phyloP scores from a whole-genome alignment of 2,113 vertebrate genomes.

The Percopsis transmontana region DNA sequence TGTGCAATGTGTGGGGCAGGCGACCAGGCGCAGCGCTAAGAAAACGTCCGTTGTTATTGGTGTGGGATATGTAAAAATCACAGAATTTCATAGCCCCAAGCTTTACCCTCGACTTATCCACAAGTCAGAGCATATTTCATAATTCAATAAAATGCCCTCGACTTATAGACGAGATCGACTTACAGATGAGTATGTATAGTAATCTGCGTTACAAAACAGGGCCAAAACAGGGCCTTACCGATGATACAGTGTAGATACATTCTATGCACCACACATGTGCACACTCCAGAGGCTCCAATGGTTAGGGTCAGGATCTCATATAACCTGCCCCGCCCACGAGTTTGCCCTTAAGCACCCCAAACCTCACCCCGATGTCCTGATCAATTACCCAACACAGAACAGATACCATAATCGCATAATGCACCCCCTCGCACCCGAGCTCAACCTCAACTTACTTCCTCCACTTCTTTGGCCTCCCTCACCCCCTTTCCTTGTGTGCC shows the following conservation, averaged over 20 bases:
- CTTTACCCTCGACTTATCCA: too few species aligned
- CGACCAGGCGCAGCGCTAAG: too few species aligned
- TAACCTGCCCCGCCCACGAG: constrained; percentile 34
- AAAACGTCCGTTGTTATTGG: too few species aligned
- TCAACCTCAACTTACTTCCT: neutral
- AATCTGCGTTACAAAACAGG: too few species aligned
- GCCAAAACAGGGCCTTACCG: too few species aligned
- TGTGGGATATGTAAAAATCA: too few species aligned
- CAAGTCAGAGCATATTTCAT: too few species aligned
- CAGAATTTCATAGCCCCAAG: too few species aligned
- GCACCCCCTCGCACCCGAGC: neutral
- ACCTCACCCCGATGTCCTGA: constrained; percentile 30
- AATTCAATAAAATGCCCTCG: too few species aligned
- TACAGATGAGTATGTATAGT: too few species aligned
- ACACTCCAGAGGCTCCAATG: constrained; percentile 25
- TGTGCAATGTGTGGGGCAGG: too few species aligned
- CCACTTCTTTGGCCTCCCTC: neutral
- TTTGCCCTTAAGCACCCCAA: constrained; percentile 16
- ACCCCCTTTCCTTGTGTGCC: neutral
- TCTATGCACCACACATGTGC: neutral
- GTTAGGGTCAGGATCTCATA: constrained; percentile 50
- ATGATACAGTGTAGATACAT: neutral
- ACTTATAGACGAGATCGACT: too few species aligned
- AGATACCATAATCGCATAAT: constrained; percentile 24
- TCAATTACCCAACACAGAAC: constrained; percentile 32